A percentile compares a stretch with the other conserved stretches of the same genome.
Conservation (phyloP, 2,113 vertebrate genomes). For the Petrocephalus zakoni region DNA sequence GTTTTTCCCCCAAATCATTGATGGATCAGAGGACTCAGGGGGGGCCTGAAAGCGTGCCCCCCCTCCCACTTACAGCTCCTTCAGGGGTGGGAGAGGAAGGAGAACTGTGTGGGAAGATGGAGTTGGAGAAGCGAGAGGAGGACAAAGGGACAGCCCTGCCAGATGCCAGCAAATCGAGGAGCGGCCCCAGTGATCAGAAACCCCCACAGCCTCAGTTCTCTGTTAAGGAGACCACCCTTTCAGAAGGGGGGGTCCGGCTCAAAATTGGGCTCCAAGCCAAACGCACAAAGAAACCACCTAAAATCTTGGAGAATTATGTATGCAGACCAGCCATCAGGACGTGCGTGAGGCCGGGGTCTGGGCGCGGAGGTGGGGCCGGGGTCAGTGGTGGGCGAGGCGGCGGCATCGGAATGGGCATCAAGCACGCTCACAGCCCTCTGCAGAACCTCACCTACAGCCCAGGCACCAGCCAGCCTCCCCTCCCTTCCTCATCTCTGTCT, state of each 20-base stretch:
- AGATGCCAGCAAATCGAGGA: slow-evolving; percentile 44
- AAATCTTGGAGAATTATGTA: slow-evolving; percentile 95
- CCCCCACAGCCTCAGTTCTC: slow-evolving; percentile 70
- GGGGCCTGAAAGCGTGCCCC: not conserved
- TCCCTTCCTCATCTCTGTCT: slow-evolving; percentile 28
- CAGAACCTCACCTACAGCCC: slow-evolving; percentile 38
- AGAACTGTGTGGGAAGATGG: slow-evolving; percentile 16
- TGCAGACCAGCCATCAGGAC: slow-evolving; percentile 91
- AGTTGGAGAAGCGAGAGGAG: slow-evolving; percentile 18
- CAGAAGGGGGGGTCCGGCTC: slow-evolving; percentile 81
- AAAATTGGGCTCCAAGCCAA: slow-evolving; percentile 89
- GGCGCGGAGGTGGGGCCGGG: slow-evolving; percentile 32
- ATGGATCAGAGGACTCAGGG: slow-evolving; percentile 40
- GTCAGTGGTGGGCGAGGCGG: slow-evolving; percentile 41
- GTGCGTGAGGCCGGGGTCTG: slow-evolving; percentile 67
- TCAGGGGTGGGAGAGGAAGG: slow-evolving; percentile 20
- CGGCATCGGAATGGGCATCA: slow-evolving; percentile 42
- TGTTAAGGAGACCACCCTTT: slow-evolving; percentile 78
- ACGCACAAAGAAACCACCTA: slow-evolving; percentile 93
- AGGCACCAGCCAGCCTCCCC: slow-evolving; percentile 44
- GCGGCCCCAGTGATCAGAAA: slow-evolving; percentile 34
- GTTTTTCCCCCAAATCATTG: not conserved
- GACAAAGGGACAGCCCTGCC: slow-evolving; percentile 49
- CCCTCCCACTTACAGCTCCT: not conserved
- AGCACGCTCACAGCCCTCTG: slow-evolving; percentile 29